Evolutionary conservation across 2,113 vertebrate genomes (phyloP).

Genomic region (Epinephelus fuscoguttatus): DNA sequence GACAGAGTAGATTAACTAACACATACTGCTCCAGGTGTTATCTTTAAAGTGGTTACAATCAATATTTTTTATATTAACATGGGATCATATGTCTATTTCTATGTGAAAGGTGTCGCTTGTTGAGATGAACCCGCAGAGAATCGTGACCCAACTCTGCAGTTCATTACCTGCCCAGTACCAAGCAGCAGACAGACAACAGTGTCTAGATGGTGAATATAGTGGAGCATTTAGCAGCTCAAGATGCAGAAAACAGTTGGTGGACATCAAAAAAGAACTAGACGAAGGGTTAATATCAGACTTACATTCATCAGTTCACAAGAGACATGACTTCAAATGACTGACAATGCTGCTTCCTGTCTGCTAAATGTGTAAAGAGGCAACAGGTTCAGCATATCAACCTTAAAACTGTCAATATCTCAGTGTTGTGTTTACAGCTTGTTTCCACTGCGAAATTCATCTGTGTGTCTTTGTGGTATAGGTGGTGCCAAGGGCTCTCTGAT

Average conservation of each 20-base stretch:
- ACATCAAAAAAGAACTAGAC: not conserved
- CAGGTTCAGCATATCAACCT: too few species aligned
- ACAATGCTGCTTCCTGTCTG: too few species aligned
- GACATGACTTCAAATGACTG: not conserved
- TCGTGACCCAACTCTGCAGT: not conserved
- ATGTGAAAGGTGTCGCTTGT: not conserved
- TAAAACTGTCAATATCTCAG: not conserved
- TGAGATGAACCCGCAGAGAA: not conserved
- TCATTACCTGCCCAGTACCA: not conserved
- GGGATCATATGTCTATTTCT: not conserved
- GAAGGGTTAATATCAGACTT: not conserved
- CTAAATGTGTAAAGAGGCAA: too few species aligned
- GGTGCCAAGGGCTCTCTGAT: not conserved
- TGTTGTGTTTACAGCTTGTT: too few species aligned
- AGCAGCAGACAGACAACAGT: not conserved
- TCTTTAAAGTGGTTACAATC: not conserved
- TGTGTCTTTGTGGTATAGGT: not conserved
- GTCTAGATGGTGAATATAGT: not conserved
- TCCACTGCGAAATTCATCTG: too few species aligned
- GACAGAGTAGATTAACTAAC: not conserved
- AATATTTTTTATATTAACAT: not conserved
- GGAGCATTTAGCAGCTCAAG: too few species aligned
- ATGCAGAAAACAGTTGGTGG: not conserved
- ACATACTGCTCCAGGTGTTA: not conserved
- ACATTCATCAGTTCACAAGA: not conserved